These are phyloP conservation scores for Hirtodrosophila alboralis DNA, from an alignment of 2,888 invertebrate genomes.

Conservation along the genomic window DNA sequence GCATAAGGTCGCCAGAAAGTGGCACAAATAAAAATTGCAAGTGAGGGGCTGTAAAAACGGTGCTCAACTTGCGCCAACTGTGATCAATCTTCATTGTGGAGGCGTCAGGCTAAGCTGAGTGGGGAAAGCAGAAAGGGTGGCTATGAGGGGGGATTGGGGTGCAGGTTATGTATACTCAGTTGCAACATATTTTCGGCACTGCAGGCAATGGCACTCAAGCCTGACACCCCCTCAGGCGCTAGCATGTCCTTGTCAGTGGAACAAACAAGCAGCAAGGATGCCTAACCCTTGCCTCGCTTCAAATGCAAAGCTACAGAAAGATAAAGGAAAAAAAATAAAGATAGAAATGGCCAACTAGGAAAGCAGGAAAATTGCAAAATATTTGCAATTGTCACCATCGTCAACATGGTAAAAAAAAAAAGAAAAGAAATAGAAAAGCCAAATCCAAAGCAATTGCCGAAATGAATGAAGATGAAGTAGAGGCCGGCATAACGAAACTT, in stretches of 20 bases:
- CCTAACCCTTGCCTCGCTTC: conserved; percentile 7
- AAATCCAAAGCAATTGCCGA: conserved; percentile 56
- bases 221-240: conserved; percentile 28
- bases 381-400: conserved; percentile 73
- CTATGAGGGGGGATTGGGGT: not conserved
- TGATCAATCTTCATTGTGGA: conserved; percentile 73
- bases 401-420: conserved; percentile 23
- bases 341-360: conserved; percentile 42
- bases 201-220: conserved; percentile 50
- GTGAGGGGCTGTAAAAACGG: conserved; percentile 56
- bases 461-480: conserved; percentile 76
- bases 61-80: conserved; percentile 65
- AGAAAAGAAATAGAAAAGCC: conserved; percentile 15
- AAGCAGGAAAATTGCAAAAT: conserved; percentile 68
- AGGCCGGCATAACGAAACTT: conserved; percentile 30
- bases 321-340: conserved; percentile 3
- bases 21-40: conserved; percentile 72
- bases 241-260: conserved; percentile 44
- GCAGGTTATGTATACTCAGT: conserved; percentile 18
- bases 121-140: not conserved
- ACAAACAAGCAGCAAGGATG: conserved; percentile 40
- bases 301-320: conserved; percentile 30
- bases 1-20: conserved; percentile 52
- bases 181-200: conserved; percentile 45
- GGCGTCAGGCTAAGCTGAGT: not conserved